Conservation (phyloP, 2,888 invertebrate genomes). For the Automeris io region DNA sequence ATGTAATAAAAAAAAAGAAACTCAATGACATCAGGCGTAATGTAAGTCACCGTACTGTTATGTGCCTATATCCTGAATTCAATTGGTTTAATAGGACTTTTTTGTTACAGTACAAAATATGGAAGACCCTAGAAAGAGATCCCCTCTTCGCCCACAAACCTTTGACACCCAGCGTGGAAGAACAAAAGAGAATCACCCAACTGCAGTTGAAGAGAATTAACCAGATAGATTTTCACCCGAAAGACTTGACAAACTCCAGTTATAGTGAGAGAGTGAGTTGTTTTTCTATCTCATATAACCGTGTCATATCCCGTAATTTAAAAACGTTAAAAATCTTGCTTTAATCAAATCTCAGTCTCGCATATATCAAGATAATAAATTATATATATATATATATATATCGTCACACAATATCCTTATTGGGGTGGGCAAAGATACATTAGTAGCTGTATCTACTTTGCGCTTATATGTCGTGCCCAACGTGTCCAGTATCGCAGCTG, state of each 20-base stretch:
- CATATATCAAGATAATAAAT: too few species aligned
- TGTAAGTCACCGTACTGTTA: not conserved
- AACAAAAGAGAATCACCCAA: constrained; percentile 84
- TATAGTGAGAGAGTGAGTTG: constrained; percentile 79
- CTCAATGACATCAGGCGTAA: not conserved
- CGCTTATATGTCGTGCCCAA: too few species aligned
- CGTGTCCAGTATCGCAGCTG: too few species aligned
- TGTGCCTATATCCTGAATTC: not conserved
- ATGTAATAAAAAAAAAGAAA: too few species aligned
- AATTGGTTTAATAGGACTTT: constrained; percentile 1
- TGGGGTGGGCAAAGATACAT: too few species aligned
- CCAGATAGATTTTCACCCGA: constrained; percentile 80
- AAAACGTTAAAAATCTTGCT: too few species aligned
- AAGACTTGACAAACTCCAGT: constrained; percentile 76
- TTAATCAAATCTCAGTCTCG: too few species aligned
- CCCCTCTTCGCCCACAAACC: constrained; percentile 83
- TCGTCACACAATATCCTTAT: too few species aligned
- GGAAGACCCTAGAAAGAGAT: constrained; percentile 86
- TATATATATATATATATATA: too few species aligned
- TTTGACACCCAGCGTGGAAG: constrained; percentile 80
- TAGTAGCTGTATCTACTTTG: too few species aligned
- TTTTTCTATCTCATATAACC: not conserved
- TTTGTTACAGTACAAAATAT: constrained; percentile 82
- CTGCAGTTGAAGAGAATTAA: constrained; percentile 81
- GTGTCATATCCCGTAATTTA: too few species aligned